Base-by-base conservation (phyloP, 2,797 vertebrate genomes). In the Otus scops region DNA sequence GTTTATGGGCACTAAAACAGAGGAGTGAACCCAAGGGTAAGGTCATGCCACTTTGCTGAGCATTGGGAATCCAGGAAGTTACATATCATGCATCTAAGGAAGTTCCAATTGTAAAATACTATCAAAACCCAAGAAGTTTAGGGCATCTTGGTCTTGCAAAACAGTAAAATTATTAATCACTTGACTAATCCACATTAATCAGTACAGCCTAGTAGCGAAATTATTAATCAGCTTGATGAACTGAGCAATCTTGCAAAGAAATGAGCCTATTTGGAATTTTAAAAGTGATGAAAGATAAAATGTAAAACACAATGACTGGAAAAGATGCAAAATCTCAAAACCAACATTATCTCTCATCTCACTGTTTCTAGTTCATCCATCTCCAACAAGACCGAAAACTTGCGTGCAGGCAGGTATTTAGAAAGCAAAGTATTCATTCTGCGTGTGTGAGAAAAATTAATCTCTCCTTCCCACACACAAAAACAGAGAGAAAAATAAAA, bases 101-200 rank as follows among this genome's bases (percentile, higher is more conserved):
- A 91, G 89, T 95, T 96, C 74, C 89, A 97, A 65, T 97, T 97
- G 85, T 95, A 97, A 95, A 94, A 95, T 85, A 87, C 73, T 95
- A 45, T 93, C 80, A 74, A 91, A 96, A 94, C 92, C 82, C 78
- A 89, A 93, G 88, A 82, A 2, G 13, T 91, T 97, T 86, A 90
- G 79, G 89, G 60, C 94, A 95, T 82, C 65, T 93, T 92, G 57
- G 94, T 93, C 93, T 60, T 97, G 84, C 79, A 89, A 89, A 97
- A 85, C 84, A 91, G 88, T 96, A 85, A 92, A 88, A 89, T 95
- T 97, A 96, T 96, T 97, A 97, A 98, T 97, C 97, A 98, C 92
- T 94, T 94, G 85, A 94, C 96, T 97, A 96, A 97, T 96, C 85
- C 95, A 94, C 95, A 94, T 97, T 97, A 97, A 97, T 98, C 97